Conservation (phyloP, 2,113 vertebrate genomes). For the Ciconia stormi region DNA sequence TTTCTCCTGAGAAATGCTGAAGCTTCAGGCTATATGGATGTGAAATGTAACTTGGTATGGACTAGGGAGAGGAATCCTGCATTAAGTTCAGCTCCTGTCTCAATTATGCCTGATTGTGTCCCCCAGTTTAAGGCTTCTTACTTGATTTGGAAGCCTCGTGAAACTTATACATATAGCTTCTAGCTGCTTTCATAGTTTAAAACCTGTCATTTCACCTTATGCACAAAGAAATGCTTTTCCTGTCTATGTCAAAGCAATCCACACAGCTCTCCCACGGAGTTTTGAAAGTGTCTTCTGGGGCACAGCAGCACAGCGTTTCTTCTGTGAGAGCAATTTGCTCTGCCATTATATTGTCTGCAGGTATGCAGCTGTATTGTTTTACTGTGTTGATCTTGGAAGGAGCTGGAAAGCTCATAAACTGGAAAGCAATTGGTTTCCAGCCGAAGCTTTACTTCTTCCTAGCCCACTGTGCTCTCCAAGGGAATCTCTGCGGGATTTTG, state of each 20-base stretch:
- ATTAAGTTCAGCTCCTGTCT: not conserved
- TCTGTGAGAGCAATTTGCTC: slow-evolving; percentile 41
- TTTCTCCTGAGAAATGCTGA: not conserved
- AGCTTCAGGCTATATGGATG: not conserved
- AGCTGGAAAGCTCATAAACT: slow-evolving; percentile 38
- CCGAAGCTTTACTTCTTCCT: not conserved
- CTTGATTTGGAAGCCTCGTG: slow-evolving; percentile 4
- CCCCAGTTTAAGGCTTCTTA: not conserved
- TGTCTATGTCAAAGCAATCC: not conserved
- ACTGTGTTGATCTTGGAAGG: slow-evolving; percentile 23
- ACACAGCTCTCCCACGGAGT: not conserved
- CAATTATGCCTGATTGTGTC: not conserved
- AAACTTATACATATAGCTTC: not conserved
- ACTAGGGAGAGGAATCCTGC: not conserved
- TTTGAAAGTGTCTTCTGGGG: not conserved
- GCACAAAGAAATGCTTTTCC: slow-evolving; percentile 14
- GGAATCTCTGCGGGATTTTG: not conserved
- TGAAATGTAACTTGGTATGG: not conserved
- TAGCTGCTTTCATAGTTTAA: slow-evolving; percentile 19
- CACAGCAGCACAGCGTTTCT: slow-evolving; percentile 7
- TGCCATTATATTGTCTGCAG: slow-evolving; percentile 46
- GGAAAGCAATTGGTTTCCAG: slow-evolving; percentile 34
- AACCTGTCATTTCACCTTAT: slow-evolving; percentile 14
- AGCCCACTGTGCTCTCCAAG: slow-evolving; percentile 16
- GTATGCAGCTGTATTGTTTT: slow-evolving; percentile 52